Evolutionary conservation across 2,888 invertebrate species (phyloP), one percentile per base, ranked within the genome.

Genomic region (Dyspetes luteomarginatus): DNA sequence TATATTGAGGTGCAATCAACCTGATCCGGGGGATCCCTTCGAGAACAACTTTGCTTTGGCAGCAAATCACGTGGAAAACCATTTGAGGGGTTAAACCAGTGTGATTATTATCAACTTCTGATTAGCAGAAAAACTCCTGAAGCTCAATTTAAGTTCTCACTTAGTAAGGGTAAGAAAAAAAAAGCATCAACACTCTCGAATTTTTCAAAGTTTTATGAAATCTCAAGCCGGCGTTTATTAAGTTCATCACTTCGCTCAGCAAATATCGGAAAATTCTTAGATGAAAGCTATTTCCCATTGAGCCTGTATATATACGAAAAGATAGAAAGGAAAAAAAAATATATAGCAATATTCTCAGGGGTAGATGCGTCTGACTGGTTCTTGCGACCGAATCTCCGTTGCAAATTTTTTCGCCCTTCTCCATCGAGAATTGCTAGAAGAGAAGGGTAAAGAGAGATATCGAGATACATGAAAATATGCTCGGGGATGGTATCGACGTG

Each of bases 381-480:
- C 36, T 19, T 48, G 24, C 24, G 4, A 4, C 5, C 3, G 26
- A 62, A 68, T 62, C 17, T 68, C 22, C 0, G 41, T n/a, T 22
- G 52, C n/a, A 58, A 26, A 65, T 58, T 73, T 78, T 28, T 45
- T 65, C 60, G 58, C 30, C 12, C 15, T 0, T 71, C 17, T 67
- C 60, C 52, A 26, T 7, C 24, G 71, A 75, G 79, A 71, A 55
- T 79, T 55, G 43, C 50, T 45, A 19, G 50, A 30, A 17, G 50
- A 71, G n/a, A n/a, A n/a, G n/a, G n/a, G n/a, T n/a, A n/a, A n/a
- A n/a, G n/a, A n/a, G n/a, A n/a, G n/a, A n/a, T n/a, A n/a, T n/a
- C n/a, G n/a, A n/a, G 15, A 52, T 52, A 43, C 48, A 78, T 68
- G 67, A 64, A 56, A 79, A 81, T 82, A 81, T 81, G 75, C 56